Percentiles rank a stretch among this genome's conserved stretches.
Conservation (phyloP, 2,113 vertebrate species). For the Gallinago paraguaiae region DNA sequence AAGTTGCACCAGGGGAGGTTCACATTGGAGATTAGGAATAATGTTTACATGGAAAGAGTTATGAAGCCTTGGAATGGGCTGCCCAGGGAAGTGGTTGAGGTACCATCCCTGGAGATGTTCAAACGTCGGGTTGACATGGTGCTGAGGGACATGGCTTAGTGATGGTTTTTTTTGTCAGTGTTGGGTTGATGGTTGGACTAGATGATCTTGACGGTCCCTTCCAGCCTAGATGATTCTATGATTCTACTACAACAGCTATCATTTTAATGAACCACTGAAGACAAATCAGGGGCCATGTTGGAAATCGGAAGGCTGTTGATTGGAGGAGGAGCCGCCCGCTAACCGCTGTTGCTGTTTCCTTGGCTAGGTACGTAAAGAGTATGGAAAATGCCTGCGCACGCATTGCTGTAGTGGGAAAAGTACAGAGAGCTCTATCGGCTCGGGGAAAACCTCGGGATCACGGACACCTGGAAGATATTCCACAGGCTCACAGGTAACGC, state of each 20-base stretch:
- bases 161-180: no score
- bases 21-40: no score
- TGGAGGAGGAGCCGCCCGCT: constrained; percentile 17
- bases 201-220: no score
- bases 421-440: constrained; percentile 93
- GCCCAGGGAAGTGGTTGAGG: no score
- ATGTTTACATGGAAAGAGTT: no score
- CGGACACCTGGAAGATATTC: constrained; percentile 92
- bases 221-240: no score
- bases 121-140: no score
- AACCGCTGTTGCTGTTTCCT: constrained; percentile 32
- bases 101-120: no score
- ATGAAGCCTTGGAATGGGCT: no score
- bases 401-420: constrained; percentile 97
- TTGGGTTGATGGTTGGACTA: no score
- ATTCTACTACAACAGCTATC: neutral
- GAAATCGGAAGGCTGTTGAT: neutral
- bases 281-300: neutral
- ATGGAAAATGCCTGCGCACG: constrained; percentile 93
- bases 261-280: neutral
- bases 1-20: no score
- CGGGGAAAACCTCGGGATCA: constrained; percentile 90
- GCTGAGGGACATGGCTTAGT: no score
- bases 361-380: constrained; percentile 94
- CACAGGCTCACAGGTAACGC: constrained; percentile 91